A percentile compares a stretch with the other conserved stretches of the same genome.
Conservation (phyloP, 2,888 invertebrate species). For the Yponomeuta malinellus region DNA sequence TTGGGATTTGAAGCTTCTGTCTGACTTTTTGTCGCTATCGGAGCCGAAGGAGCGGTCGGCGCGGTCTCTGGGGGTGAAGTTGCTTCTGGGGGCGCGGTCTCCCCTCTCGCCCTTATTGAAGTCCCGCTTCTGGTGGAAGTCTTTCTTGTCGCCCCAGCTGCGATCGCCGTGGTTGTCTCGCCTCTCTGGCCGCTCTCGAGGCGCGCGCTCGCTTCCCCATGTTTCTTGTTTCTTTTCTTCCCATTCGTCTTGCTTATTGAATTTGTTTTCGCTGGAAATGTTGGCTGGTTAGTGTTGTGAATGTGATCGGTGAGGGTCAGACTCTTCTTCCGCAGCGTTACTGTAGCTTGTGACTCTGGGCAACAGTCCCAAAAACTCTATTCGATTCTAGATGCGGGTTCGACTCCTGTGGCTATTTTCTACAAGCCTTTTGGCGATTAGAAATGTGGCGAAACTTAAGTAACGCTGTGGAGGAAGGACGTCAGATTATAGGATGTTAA, state of each 20-base stretch:
- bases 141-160: slow-evolving; percentile 27
- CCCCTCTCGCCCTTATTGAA: slow-evolving; percentile 24
- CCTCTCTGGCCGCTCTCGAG: slow-evolving; percentile 18
- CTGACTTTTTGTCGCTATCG: slow-evolving; percentile 45
- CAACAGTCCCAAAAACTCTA: too few species aligned
- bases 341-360: too few species aligned
- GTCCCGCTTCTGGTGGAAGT: slow-evolving; percentile 20
- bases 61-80: slow-evolving; percentile 56
- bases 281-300: neutral
- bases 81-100: slow-evolving; percentile 35
- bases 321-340: too few species aligned
- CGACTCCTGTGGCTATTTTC: too few species aligned
- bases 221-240: slow-evolving; percentile 42
- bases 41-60: slow-evolving; percentile 48
- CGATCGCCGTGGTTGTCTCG: slow-evolving; percentile 19
- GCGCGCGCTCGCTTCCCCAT: slow-evolving; percentile 30
- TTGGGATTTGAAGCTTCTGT: slow-evolving; percentile 46
- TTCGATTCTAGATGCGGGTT: too few species aligned
- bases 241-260: slow-evolving; percentile 39
- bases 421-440: too few species aligned
- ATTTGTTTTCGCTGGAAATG: slow-evolving; percentile 14
- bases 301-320: too few species aligned
- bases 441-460: too few species aligned
- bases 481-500: neutral
- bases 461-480: too few species aligned